Conservation (phyloP, 2,113 vertebrate genomes). For the Mugil cephalus region DNA sequence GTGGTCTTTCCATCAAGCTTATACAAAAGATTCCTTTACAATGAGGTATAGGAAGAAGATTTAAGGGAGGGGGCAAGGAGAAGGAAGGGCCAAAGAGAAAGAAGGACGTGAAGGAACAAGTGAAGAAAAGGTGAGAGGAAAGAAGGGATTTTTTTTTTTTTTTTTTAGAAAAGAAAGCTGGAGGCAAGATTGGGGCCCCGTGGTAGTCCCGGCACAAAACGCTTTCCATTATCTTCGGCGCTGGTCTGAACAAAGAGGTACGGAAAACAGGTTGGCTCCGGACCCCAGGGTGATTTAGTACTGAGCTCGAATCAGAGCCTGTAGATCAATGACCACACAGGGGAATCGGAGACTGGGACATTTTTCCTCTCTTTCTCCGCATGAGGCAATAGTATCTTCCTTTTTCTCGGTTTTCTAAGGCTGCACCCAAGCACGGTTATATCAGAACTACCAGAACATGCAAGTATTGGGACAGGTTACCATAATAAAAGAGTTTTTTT, state of each 20-base stretch:
- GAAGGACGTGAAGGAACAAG: slow-evolving; percentile 49
- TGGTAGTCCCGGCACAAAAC: slow-evolving; percentile 55
- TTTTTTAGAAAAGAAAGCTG: slow-evolving; percentile 46
- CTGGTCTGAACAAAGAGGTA: slow-evolving; percentile 69
- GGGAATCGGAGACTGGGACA: slow-evolving; percentile 51
- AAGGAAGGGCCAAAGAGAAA: slow-evolving; percentile 39
- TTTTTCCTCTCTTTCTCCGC: slow-evolving; percentile 37
- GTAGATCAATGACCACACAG: slow-evolving; percentile 74
- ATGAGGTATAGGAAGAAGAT: slow-evolving; percentile 59
- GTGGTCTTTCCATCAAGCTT: slow-evolving; percentile 74
- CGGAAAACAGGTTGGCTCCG: slow-evolving; percentile 57
- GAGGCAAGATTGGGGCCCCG: slow-evolving; percentile 65
- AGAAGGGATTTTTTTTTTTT: slow-evolving; percentile 45
- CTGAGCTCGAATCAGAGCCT: slow-evolving; percentile 65
- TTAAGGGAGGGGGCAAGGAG: slow-evolving; percentile 37
- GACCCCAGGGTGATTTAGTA: slow-evolving; percentile 71
- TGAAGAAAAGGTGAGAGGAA: slow-evolving; percentile 48
- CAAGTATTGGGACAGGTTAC: too few relatives aligned
- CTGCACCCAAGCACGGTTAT: slow-evolving; percentile 37
- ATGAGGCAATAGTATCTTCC: slow-evolving; percentile 47
- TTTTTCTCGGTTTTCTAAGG: slow-evolving; percentile 36
- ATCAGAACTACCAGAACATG: slow-evolving; percentile 1
- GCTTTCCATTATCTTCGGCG: slow-evolving; percentile 74
- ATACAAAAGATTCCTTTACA: slow-evolving; percentile 72
- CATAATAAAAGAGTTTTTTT: too few relatives aligned